Evolutionary conservation across 1,140 invertebrate species (phyloP), one percentile per base, ranked within the genome.

Genomic region (Bombyx mandarina): DNA sequence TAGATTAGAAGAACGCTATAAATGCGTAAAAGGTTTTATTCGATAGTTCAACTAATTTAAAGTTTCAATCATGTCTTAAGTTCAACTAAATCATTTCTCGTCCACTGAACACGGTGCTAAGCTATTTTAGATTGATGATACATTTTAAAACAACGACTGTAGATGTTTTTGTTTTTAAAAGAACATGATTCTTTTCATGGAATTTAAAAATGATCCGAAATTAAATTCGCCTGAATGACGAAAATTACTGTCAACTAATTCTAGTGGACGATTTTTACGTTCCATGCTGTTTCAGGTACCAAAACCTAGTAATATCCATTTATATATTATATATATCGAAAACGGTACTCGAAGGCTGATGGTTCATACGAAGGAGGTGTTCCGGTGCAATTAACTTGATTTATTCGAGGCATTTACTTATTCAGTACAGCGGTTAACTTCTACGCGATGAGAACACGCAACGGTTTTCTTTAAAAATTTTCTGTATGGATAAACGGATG

Each of bases 341-440:
- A 76, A 76, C 56, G 62, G 65, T 70, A 75, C 63, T 75, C 54
- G 64, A 76, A 71, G 69, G 69, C 74, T 77, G 67, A 73, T 68
- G 73, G 75, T 69, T 79, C 79, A 84, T 84, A 84, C 78, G 64
- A 83, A 76, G 26, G 80, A 82, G 80, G 79, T 79, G 79, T 77
- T 72, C 66, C 70, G 71, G 65, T 61, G 83, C 83, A 87, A 85
- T 87, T 85, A 85, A 81, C 80, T 83, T 86, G 83, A 86, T 86
- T 86, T 86, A 86, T 85, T 75, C 67, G 63, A 64, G 69, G 70
- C 80, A 75, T 85, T 86, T 85, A 83, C 82, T 86, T 86, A 86
- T 86, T 85, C 79, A 86, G 73, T 78, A 70, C 75, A 74, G 73
- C 72, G 66, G 75, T 77, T 80, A 77, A 35, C 26, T 35, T 35